These are phyloP conservation scores for Bombycilla garrulus DNA, from an alignment of 2,113 vertebrate species.

Conservation along the genomic window DNA sequence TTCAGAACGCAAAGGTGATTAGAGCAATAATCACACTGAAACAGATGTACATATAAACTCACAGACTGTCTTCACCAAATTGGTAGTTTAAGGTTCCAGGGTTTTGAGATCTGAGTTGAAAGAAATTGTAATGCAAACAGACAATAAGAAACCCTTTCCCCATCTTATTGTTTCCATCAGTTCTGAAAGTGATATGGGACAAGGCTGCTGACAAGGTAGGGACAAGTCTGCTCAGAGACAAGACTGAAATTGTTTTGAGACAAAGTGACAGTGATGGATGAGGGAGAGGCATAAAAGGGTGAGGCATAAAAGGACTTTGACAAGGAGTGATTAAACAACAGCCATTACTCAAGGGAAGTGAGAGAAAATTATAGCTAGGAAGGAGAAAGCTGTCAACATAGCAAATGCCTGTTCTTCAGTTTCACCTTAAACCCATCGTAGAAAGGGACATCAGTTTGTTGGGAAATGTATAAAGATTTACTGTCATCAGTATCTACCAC, in stretches of 20 bases:
- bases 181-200: not conserved
- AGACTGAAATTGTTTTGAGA: not conserved
- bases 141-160: not conserved
- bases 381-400: not conserved
- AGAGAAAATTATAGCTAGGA: not conserved
- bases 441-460: not conserved
- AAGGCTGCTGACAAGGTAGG: not conserved
- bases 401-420: not conserved
- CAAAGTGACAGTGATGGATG: not conserved
- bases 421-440: not conserved
- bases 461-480: not conserved
- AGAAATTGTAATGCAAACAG: not conserved
- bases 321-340: not conserved
- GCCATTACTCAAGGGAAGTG: not conserved
- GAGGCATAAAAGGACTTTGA: constrained; percentile 1
- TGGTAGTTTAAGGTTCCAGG: not conserved
- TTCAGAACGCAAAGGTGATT: not conserved
- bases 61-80: not conserved
- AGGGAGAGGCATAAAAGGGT: not conserved
- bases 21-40: not conserved
- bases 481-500: not conserved
- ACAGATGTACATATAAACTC: not conserved
- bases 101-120: not conserved
- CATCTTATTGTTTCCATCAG: not conserved
- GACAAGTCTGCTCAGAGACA: not conserved